phyloP scores from a whole-genome alignment of 2,113 vertebrate species.

The Cololabis saira region DNA sequence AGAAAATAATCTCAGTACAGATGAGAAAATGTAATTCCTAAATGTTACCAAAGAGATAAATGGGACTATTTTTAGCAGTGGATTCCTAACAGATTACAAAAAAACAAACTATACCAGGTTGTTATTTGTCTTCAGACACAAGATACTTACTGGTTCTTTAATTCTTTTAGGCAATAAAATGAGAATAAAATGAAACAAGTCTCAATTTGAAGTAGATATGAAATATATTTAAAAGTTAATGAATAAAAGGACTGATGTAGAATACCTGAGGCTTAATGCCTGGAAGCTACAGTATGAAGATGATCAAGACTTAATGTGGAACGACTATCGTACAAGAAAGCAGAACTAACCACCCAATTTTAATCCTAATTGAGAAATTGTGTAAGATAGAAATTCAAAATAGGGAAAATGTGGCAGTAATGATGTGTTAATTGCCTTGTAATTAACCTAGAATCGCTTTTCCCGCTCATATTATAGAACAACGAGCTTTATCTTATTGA shows the following conservation, averaged over 20 bases:
- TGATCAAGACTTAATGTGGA: constrained; percentile 14
- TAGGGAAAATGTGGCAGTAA: constrained; percentile 29
- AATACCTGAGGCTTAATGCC: constrained; percentile 6
- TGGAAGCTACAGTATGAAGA: constrained; percentile 2
- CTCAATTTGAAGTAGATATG: not conserved
- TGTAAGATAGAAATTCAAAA: constrained; percentile 44
- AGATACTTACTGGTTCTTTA: too few relatives aligned
- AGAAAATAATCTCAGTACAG: too few relatives aligned
- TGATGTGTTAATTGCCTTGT: constrained; percentile 49
- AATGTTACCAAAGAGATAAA: too few relatives aligned
- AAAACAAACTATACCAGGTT: too few relatives aligned
- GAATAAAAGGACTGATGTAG: not conserved
- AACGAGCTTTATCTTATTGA: constrained; percentile 22
- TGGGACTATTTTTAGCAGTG: too few relatives aligned
- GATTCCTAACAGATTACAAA: too few relatives aligned
- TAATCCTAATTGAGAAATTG: constrained; percentile 37
- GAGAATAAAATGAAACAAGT: too few relatives aligned
- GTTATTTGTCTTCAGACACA: too few relatives aligned
- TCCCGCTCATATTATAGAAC: constrained; percentile 22
- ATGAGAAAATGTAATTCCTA: too few relatives aligned
- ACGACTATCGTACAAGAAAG: constrained; percentile 34
- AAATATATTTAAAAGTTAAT: not conserved
- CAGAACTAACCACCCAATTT: constrained; percentile 39
- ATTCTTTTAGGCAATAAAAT: too few relatives aligned
- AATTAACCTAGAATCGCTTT: constrained; percentile 48